Evolutionary conservation across 2,797 vertebrate genomes (phyloP).

Genomic region (Chloroceryle inda): DNA sequence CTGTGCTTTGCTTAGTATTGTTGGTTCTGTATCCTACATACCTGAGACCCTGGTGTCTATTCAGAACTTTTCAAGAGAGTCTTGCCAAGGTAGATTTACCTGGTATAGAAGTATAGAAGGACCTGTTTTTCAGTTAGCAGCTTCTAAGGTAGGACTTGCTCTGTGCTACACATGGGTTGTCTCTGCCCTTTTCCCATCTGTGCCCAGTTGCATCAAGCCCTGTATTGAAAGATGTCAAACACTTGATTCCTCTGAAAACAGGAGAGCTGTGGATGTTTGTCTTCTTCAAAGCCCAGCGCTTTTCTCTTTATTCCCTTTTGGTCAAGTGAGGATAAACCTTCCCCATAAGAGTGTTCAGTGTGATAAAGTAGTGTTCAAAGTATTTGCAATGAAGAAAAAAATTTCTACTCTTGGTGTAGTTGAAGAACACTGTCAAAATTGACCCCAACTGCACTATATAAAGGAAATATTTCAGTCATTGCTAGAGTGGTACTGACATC

Average conservation of each 20-base stretch:
- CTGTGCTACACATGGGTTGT: rapidly evolving
- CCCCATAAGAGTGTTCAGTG: background rate
- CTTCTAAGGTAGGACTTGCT: background rate
- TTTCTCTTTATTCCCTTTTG: background rate
- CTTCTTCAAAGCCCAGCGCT: background rate
- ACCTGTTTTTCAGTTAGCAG: background rate
- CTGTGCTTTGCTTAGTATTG: background rate
- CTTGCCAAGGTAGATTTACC: background rate
- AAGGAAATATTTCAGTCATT: background rate
- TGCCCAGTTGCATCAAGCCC: background rate
- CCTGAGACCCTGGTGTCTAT: background rate
- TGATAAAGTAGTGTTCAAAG: background rate
- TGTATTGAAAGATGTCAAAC: background rate
- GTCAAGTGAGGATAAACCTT: background rate
- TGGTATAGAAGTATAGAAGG: background rate
- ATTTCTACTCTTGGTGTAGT: background rate
- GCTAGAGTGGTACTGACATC: background rate
- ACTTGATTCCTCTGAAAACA: background rate
- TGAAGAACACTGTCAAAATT: conserved; percentile 6
- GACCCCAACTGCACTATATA: background rate
- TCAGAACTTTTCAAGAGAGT: background rate
- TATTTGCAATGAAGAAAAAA: background rate
- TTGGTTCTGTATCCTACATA: background rate
- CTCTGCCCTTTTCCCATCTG: background rate
- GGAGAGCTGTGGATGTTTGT: background rate